Conservation (phyloP, 2,797 vertebrate species). For the Pipistrellus kuhlii region DNA sequence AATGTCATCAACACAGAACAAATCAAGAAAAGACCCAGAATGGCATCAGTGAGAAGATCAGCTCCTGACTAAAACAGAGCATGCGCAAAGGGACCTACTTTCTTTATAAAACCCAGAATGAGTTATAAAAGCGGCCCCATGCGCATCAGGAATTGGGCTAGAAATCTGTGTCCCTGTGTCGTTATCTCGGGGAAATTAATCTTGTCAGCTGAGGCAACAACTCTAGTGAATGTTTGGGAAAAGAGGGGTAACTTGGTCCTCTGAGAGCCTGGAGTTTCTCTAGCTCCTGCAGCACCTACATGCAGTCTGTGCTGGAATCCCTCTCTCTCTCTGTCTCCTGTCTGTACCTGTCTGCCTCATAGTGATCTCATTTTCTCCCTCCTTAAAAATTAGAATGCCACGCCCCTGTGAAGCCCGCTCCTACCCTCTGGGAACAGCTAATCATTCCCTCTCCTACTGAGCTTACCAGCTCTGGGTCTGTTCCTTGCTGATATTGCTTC, state of each 20-base stretch:
- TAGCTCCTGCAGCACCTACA: not conserved
- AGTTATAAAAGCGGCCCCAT: conserved; percentile 6
- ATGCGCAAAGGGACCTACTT: conserved; percentile 12
- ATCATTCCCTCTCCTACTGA: not conserved
- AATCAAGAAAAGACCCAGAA: conserved; percentile 10
- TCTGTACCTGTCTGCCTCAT: not conserved
- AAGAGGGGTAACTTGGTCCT: not conserved
- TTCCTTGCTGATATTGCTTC: not conserved
- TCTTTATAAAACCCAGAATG: not conserved
- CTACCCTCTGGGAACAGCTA: not conserved
- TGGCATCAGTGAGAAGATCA: not conserved
- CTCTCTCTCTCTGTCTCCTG: not conserved
- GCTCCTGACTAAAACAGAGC: conserved; percentile 18
- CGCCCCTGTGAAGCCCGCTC: not conserved
- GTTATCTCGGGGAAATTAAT: conserved; percentile 26
- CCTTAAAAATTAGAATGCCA: conserved; percentile 24
- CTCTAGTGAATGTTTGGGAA: not conserved
- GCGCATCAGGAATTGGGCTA: conserved; percentile 6
- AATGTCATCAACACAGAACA: conserved; percentile 45
- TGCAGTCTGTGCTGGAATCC: not conserved
- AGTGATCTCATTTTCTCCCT: not conserved
- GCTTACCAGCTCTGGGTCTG: not conserved
- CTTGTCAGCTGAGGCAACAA: not conserved
- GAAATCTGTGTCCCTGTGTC: not conserved
- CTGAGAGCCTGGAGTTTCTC: not conserved